Evolutionary conservation across 2,113 vertebrate species (phyloP), one percentile per base, ranked within the genome.

Genomic region (Uropsilus gracilis): DNA sequence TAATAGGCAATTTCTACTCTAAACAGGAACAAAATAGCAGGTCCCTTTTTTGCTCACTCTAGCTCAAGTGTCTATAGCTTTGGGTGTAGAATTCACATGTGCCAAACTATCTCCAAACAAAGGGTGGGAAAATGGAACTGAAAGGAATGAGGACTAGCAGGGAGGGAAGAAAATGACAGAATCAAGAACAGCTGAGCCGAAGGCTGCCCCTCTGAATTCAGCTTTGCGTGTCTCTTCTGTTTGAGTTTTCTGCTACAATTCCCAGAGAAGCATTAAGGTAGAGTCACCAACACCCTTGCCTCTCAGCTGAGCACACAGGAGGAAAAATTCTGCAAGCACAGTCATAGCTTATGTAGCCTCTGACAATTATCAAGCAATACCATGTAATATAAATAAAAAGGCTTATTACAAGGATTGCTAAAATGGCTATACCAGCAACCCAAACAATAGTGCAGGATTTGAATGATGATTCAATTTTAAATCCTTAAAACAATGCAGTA

Each of bases 381-480:
- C 44, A 22, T 12, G 28, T 37, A 61, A 48, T 2, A n/a, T 8
- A 91, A 90, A 78, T 18, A 77, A 32, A 86, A 61, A 80, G 24
- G 10, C 57, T 69, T 64, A 57, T 92, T 66, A 83, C 3, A 9
- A 82, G 91, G 75, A 85, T 83, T 48, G 73, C 68, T 73, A 83
- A 91, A 94, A 72, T 66, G 53, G 53, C 37, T 72, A 57, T 8
- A 50, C 64, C 48, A 34, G 71, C 48, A 84, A 75, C 18, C 28
- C 84, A 86, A 83, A 68, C 68, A 78, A 86, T 6, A 12, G 34
- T 9, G 18, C 34, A 32, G 30, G 32, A 39, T 90, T 44, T 91
- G 64, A 95, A 66, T 80, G 42, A 94, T 17, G 64, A 81, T 44
- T 91, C 71, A 20, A 68, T 78, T 76, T 80, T 32, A 89, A 94